Conservation (phyloP, 2,888 invertebrate genomes). For the Dryomyza anilis region DNA sequence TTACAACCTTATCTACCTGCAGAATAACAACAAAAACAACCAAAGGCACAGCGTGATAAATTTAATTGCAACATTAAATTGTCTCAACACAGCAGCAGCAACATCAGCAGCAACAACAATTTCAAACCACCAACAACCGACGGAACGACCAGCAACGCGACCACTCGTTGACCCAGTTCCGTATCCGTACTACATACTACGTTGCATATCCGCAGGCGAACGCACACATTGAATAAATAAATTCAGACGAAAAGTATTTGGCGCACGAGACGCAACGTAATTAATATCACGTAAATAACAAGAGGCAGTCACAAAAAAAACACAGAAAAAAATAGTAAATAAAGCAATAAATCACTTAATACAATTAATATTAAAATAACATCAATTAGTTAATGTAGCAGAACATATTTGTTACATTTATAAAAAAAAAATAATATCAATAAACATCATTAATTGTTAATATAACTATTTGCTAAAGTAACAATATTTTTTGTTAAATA, state of each 20-base stretch:
- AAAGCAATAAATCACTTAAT: too few relatives aligned
- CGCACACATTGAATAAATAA: constrained; percentile 13
- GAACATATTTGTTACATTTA: too few relatives aligned
- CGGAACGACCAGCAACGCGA: too few relatives aligned
- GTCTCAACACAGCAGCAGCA: constrained; percentile 1
- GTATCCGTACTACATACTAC: neutral
- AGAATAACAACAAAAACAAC: neutral
- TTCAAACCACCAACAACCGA: neutral
- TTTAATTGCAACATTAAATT: too few relatives aligned
- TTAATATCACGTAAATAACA: constrained; percentile 4
- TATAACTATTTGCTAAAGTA: too few relatives aligned
- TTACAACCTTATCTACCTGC: constrained; percentile 6
- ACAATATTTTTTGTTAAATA: too few relatives aligned
- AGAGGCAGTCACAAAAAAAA: too few relatives aligned
- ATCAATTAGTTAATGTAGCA: too few relatives aligned
- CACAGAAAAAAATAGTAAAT: too few relatives aligned
- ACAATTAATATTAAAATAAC: too few relatives aligned
- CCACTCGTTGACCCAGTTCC: neutral
- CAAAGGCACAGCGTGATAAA: neutral
- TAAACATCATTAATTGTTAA: too few relatives aligned
- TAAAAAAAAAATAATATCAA: too few relatives aligned
- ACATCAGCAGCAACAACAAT: neutral
- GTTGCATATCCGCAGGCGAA: constrained; percentile 13
- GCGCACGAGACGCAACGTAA: neutral
- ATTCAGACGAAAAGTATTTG: neutral